Base-by-base conservation (phyloP, 2,113 vertebrate genomes). In the Hoplias malabaricus region DNA sequence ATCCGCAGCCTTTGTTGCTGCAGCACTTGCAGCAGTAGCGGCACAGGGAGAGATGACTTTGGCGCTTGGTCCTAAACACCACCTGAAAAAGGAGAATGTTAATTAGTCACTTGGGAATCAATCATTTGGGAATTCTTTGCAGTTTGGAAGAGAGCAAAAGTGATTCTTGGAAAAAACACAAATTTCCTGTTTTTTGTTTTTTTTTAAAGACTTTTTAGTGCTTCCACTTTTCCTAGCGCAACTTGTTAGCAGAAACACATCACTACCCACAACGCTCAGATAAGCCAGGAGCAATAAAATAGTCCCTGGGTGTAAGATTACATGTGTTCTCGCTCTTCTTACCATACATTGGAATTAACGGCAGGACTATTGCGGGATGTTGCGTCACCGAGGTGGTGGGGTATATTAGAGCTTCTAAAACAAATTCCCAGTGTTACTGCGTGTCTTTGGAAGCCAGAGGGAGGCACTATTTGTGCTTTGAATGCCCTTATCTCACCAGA, bases 11-110 rank as follows among this genome's bases (percentile, higher is more conserved):
- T 13, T 76, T 78, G 12, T 88, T 82, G 0, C 0, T 0, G 56
- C 95, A 96, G 89, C 95, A 95, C 0, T 84, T 83, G 13, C 93
- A 94, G 88, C 95, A 96, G 66, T 63, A 92, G 1, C 54, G 5
- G 81, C 95, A 96, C 85, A 94, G 0, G 29, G 93, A 89, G 27
- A 96, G 36, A 78, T 92, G 85, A 73, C 88, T 85, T 50, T 92
- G 85, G 1, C 87, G 91, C 81, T 91, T 93, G 36, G 84, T 80
- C 61, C 93, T 86, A 82, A 78, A 80, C 53, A 80, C 69, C 2
- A 43, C 79, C 92, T 93, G 78, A 8, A 31, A 29, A 29, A 19
- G 23, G 11, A 74, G 42, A 69, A 19, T 43, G 75, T 9, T 27
- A 21, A 3, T 34, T 19, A 77, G 38, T 59, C 7, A 48, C 27